Conservation (phyloP, 1,140 invertebrate species). For the Bombus difficillimus region DNA sequence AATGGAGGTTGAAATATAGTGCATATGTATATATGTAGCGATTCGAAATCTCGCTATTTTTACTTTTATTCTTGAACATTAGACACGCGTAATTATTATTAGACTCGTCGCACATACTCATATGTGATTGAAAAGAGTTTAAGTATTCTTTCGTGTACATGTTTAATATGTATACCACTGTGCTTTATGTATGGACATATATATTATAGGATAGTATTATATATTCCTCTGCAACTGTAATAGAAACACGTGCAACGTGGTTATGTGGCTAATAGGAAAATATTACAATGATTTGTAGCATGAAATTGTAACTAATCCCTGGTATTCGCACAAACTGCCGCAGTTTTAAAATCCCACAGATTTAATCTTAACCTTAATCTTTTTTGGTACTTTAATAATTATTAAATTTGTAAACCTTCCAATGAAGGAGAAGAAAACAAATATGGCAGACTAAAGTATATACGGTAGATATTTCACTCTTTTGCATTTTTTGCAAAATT, state of each 20-base stretch:
- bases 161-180: too few relatives aligned
- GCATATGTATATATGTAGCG: too few relatives aligned
- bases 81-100: too few relatives aligned
- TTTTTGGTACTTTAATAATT: not conserved
- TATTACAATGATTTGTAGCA: not conserved
- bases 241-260: not conserved
- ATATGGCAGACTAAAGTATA: too few relatives aligned
- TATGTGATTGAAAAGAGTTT: too few relatives aligned
- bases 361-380: not conserved
- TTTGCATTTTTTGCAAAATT: not conserved
- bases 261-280: not conserved
- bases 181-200: not conserved
- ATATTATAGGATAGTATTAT: not conserved
- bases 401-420: not conserved
- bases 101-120: too few relatives aligned
- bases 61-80: too few relatives aligned
- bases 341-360: not conserved
- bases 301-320: not conserved
- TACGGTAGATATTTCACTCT: too few relatives aligned
- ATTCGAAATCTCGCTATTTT: too few relatives aligned
- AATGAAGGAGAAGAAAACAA: too few relatives aligned
- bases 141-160: too few relatives aligned
- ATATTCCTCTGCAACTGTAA: not conserved
- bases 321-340: not conserved
- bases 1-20: too few relatives aligned